Base-by-base conservation (phyloP, 1,140 invertebrate genomes). In the Globodera ellingtonae region DNA sequence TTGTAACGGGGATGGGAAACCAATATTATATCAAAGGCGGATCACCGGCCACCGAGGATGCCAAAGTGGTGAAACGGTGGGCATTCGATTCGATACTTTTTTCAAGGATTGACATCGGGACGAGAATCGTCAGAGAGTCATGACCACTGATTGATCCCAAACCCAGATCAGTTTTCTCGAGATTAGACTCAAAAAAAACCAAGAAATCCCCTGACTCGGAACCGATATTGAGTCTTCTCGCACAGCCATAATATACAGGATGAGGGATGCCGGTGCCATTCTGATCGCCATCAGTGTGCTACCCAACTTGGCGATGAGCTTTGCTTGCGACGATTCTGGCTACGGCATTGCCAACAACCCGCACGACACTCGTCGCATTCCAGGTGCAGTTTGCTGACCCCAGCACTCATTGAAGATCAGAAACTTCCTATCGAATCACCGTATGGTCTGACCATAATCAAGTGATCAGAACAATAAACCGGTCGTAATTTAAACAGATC, bases 301-400 rank as follows among this genome's bases (percentile, higher is more conserved):
- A 24, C 73, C 73, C 35, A 75, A 75, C 35, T 56, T 75, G 73
- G 73, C 73, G 65, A 75, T 75, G 73, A 75, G 65, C 21, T 75
- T 24, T 24, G 62, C 10, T 47, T 74, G 73, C 18, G 65, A 56
- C 35, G 56, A 13, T 62, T 62, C 50, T 7, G 91, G 97, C 7
- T 94, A 96, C 86, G 96, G 95, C 1, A 88, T 90, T 67, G 94
- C 94, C 0, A 93, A 92, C 46, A 98, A 98, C 90, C 94, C 96
- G 0, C 97, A 97, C 88, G 93, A 97, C 82, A 93, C 93, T 0
- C 94, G 93, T 4, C 92, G 94, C 73, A 95, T 94, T 81, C 93
- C 94, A 21, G 95, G 93, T 0, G 50, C 50, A 9, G 50, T 52
- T 52, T 52, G 7, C 4, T 52, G 4, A 52, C 50, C 4, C 3